phyloP scores from a whole-genome alignment of 2,888 invertebrate species.

The Oscheius onirici region DNA sequence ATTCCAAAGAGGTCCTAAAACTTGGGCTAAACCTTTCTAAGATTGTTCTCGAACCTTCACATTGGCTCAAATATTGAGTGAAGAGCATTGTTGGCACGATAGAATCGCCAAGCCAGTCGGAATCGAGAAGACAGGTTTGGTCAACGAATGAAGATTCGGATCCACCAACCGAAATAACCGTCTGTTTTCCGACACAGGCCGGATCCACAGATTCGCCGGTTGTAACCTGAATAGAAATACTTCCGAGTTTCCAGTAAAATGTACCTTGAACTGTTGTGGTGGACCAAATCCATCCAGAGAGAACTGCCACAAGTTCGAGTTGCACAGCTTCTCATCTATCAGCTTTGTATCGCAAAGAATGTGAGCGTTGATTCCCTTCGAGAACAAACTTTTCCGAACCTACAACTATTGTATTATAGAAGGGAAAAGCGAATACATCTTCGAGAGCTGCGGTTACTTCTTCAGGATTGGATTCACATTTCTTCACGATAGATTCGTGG shows the following conservation, averaged over 20 bases:
- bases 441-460: conserved; percentile 54
- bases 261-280: conserved; percentile 35
- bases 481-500: conserved; percentile 52
- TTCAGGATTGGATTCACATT: conserved; percentile 44
- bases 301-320: conserved; percentile 44
- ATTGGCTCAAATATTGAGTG: conserved; percentile 86
- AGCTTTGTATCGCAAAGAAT: conserved; percentile 51
- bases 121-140: conserved; percentile 79
- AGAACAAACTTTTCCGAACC: conserved; percentile 54
- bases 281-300: conserved; percentile 37
- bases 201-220: conserved; percentile 16
- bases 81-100: conserved; percentile 82
- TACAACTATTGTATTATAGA: neutral
- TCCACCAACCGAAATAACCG: conserved; percentile 53
- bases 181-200: conserved; percentile 37
- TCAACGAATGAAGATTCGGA: conserved; percentile 59
- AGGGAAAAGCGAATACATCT: conserved; percentile 32
- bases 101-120: conserved; percentile 78
- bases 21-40: neutral
- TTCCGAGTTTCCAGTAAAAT: neutral
- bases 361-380: conserved; percentile 59
- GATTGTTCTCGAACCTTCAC: conserved; percentile 77
- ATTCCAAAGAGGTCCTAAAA: conserved; percentile 71
- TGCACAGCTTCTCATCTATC: conserved; percentile 37
- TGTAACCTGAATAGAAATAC: conserved; percentile 7